phyloP scores from a whole-genome alignment of 2,113 vertebrate genomes.

The Gasterosteus aculeatus region DNA sequence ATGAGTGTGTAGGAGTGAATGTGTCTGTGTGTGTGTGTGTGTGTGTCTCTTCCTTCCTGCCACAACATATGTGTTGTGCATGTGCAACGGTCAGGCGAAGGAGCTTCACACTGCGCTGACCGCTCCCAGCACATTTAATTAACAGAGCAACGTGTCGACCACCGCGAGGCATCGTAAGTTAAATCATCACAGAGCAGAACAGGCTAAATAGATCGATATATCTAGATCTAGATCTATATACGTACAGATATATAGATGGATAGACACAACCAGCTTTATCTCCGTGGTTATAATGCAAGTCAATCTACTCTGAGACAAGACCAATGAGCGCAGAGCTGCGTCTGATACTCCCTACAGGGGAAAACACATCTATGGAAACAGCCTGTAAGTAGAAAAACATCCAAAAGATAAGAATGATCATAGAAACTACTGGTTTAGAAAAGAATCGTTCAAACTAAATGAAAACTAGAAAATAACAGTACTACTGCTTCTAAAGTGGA shows the following conservation, averaged over 20 bases:
- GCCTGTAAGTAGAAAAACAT: neutral
- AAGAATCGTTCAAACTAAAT: neutral
- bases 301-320: neutral
- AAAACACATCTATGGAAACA: neutral
- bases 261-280: neutral
- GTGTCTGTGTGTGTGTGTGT: conserved; percentile 1
- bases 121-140: neutral
- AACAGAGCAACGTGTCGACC: neutral
- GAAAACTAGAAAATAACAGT: neutral
- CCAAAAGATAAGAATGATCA: neutral
- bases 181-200: neutral
- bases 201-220: neutral
- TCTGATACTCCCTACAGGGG: neutral
- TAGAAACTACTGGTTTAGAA: neutral
- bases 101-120: neutral
- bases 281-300: neutral
- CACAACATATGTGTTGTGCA: conserved; percentile 7
- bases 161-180: neutral
- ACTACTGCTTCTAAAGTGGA: neutral
- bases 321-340: conserved; percentile 19
- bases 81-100: neutral
- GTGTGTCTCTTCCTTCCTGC: neutral
- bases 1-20: neutral
- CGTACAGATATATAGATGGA: neutral
- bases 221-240: too few relatives aligned